A percentile compares a stretch with the other conserved stretches of the same genome.
These are phyloP conservation scores for Byasa hedistus DNA, from an alignment of 2,888 invertebrate genomes.

Conservation along the genomic window DNA sequence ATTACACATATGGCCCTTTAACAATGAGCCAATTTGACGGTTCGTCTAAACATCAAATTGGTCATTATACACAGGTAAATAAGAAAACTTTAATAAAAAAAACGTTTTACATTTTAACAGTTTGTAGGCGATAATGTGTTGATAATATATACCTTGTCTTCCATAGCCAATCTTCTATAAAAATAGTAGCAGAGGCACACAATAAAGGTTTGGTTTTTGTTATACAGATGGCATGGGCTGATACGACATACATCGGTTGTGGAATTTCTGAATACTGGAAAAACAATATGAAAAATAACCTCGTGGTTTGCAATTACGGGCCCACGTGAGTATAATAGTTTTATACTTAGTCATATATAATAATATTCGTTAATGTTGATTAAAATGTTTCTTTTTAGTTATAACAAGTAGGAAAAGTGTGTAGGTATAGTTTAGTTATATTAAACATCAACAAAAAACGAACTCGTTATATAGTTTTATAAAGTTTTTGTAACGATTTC, in stretches of 20 bases:
- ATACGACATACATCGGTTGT: constrained; percentile 58
- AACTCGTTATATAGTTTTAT: too few species aligned
- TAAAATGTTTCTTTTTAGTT: too few species aligned
- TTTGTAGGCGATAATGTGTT: too few species aligned
- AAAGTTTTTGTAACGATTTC: neutral
- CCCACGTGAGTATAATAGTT: constrained; percentile 52
- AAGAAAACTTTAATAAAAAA: neutral
- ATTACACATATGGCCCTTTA: constrained; percentile 50
- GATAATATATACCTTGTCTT: neutral
- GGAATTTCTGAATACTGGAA: constrained; percentile 46
- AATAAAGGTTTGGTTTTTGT: too few species aligned
- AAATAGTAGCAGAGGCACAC: too few species aligned
- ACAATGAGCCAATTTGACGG: constrained; percentile 42
- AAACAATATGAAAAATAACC: constrained; percentile 43
- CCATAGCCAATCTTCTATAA: too few species aligned
- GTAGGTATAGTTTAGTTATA: too few species aligned
- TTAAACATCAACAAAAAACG: too few species aligned
- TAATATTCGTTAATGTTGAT: neutral
- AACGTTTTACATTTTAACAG: too few species aligned
- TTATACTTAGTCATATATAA: neutral
- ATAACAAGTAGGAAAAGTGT: too few species aligned
- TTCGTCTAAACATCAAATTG: constrained; percentile 43
- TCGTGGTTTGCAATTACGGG: constrained; percentile 67
- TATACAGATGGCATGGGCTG: constrained; percentile 62
- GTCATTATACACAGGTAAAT: constrained; percentile 68